A percentile compares a stretch with the other conserved stretches of the same genome.
These are phyloP conservation scores for Anser cygnoides DNA, from an alignment of 2,113 vertebrate species.

Conservation along the genomic window DNA sequence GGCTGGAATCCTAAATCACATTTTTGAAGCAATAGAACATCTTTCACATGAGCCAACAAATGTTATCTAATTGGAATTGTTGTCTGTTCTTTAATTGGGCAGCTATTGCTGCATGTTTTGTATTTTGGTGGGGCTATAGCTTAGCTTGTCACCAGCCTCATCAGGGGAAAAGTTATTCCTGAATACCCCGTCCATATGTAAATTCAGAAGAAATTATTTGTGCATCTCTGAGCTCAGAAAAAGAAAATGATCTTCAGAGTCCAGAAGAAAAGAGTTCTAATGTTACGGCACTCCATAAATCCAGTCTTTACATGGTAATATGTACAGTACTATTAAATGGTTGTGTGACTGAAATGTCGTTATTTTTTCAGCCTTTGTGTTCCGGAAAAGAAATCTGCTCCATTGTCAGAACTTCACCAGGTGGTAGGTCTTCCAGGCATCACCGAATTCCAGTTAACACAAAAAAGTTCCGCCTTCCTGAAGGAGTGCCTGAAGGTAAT, in stretches of 20 bases:
- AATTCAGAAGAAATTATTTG: slow-evolving; percentile 72
- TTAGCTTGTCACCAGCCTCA: slow-evolving; percentile 59
- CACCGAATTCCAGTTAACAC: background rate
- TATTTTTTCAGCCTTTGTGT: slow-evolving; percentile 58
- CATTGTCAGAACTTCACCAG: slow-evolving; percentile 74
- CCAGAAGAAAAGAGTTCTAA: slow-evolving; percentile 56
- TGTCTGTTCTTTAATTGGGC: background rate
- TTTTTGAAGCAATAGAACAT: background rate
- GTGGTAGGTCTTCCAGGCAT: background rate
- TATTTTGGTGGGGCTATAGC: slow-evolving; percentile 21
- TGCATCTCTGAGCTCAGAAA: slow-evolving; percentile 45
- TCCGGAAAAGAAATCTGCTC: slow-evolving; percentile 66
- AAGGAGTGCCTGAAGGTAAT: slow-evolving; percentile 73
- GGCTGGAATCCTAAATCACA: background rate
- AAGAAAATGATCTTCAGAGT: slow-evolving; percentile 9
- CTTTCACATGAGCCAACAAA: background rate
- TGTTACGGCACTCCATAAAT: slow-evolving; percentile 3
- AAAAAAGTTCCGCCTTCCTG: background rate
- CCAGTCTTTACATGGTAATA: background rate
- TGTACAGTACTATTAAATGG: background rate
- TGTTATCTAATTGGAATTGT: background rate
- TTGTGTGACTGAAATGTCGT: background rate
- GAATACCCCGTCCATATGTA: slow-evolving; percentile 38
- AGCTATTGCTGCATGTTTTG: background rate
- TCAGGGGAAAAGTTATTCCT: slow-evolving; percentile 44